Base-by-base conservation (phyloP, 1,140 invertebrate genomes). In the Brachionus paranguensis region DNA sequence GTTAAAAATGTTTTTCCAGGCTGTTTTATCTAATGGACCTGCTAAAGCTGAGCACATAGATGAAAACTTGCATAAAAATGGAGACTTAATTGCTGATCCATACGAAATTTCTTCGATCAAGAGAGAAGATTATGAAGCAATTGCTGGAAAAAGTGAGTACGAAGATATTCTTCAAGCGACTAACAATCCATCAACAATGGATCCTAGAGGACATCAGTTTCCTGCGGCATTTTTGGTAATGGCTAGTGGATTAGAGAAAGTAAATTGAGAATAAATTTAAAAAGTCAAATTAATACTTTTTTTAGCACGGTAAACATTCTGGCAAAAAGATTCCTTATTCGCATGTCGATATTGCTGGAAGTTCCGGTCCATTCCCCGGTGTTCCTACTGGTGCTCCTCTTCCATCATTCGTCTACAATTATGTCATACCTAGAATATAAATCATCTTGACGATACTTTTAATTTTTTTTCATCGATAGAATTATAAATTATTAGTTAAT, bases 201-300 rank as follows among this genome's bases (percentile, higher is more conserved):
- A 92, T 7, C 89, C 92, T 8, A 90, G 96, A 84, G 95, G 95
- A 12, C 95, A 96, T 89, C 95, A 96, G 89, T 91, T 93, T 17
- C 96, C 96, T 1, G 93, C 93, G 4, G 96, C 95, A 0, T 99
- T 98, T 87, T 89, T 99, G 83, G 93, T 96, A 78, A 91, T 93
- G 87, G 93, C 94, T 4, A 94, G 95, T 2, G 95, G 94, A 2
- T 88, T 98, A 29, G 94, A 96, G 86, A 93, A 72, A 72, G 68
- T 72, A 72, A 72, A 17, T 12, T 11, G 10, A 29, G 2, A 29
- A 33, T 43, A 37, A 37, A 29, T 33, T 33, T 0, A 37, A 14
- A 70, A 33, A 12, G 12, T 5, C 27, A 27, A 65, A 3, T 3
- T 65, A 17, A 65, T 7, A 29, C 1, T 37, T 72, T 68, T 37